A percentile compares a stretch with the other conserved stretches of the same genome.
Evolutionary conservation across 1,140 invertebrate genomes (phyloP).

Genomic region (Brachystomella parvula): DNA sequence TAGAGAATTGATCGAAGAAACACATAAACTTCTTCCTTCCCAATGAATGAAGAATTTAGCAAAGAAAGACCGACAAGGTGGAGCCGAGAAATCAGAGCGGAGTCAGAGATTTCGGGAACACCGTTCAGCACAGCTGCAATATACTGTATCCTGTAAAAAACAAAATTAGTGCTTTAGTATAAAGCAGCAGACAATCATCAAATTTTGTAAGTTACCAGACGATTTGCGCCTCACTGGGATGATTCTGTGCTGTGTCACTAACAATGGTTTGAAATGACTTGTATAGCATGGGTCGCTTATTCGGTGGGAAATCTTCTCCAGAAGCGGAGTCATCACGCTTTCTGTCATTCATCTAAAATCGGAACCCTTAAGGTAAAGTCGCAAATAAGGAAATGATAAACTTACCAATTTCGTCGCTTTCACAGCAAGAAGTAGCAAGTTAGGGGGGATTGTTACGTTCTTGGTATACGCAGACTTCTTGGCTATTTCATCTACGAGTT

Average conservation of each 20-base stretch:
- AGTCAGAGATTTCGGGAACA: slow-evolving; percentile 25
- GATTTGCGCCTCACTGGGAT: slow-evolving; percentile 12
- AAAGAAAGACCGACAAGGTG: slow-evolving; percentile 17
- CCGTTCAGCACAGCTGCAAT: slow-evolving; percentile 21
- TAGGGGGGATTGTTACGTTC: slow-evolving; percentile 7
- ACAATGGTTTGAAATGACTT: slow-evolving; percentile 24
- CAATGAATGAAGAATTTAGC: slow-evolving; percentile 17
- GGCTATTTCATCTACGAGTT: slow-evolving; percentile 24
- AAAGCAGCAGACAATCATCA: not conserved
- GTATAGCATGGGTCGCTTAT: slow-evolving; percentile 19
- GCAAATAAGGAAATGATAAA: not conserved
- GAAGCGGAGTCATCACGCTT: not conserved
- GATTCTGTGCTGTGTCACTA: slow-evolving; percentile 14
- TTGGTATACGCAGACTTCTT: slow-evolving; percentile 18
- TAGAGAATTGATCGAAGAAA: slow-evolving; percentile 20
- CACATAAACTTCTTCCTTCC: slow-evolving; percentile 14
- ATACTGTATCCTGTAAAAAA: slow-evolving; percentile 28
- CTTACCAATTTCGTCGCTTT: slow-evolving; percentile 24
- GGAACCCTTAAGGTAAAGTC: too few relatives aligned
- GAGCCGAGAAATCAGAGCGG: slow-evolving; percentile 3
- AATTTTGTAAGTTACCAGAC: slow-evolving; percentile 22
- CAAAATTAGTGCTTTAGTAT: slow-evolving; percentile 1
- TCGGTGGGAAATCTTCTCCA: slow-evolving; percentile 4
- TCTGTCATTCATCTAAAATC: not conserved
- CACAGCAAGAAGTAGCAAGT: slow-evolving; percentile 18